Evolutionary conservation across 37 sponge, comb jelly and placozoan genomes (phyloP).

Genomic region (Aphrocallistes beatrix): DNA sequence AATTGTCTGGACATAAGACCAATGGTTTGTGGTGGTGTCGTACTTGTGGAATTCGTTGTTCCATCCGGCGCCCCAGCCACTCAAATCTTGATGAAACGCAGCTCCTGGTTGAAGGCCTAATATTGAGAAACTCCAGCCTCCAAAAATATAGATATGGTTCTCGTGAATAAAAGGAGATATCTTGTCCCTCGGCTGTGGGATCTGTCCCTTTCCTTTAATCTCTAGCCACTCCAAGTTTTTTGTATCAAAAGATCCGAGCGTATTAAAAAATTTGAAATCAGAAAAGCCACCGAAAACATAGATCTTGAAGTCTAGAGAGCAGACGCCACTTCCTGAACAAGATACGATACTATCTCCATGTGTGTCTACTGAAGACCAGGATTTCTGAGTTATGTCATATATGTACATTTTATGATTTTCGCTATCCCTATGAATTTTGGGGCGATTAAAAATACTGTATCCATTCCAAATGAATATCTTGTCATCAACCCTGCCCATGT

Average conservation of each 20-base stretch:
- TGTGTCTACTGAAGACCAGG: not conserved
- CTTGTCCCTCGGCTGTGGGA: not conserved
- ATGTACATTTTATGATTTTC: not conserved
- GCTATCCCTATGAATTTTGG: not conserved
- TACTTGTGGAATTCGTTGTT: not conserved
- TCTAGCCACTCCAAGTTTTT: not conserved
- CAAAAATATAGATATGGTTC: not conserved
- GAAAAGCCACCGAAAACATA: not conserved
- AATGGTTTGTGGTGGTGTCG: not conserved
- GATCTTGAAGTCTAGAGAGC: not conserved
- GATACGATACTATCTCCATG: not conserved
- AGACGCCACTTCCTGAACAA: not conserved
- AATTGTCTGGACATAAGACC: not conserved
- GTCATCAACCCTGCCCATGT: not conserved
- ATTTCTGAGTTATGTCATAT: not conserved
- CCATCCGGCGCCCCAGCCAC: not conserved
- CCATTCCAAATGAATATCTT: not conserved
- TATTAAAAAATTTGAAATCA: not conserved
- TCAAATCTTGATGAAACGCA: not conserved
- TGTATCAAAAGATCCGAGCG: not conserved
- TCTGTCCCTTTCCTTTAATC: not conserved
- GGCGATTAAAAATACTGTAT: not conserved
- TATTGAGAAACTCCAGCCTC: not conserved
- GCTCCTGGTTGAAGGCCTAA: not conserved
- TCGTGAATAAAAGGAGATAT: not conserved